Percentiles rank a stretch among this genome's conserved stretches.
phyloP scores from a whole-genome alignment of 2,888 invertebrate species.

The Drosophila suboccidentalis region DNA sequence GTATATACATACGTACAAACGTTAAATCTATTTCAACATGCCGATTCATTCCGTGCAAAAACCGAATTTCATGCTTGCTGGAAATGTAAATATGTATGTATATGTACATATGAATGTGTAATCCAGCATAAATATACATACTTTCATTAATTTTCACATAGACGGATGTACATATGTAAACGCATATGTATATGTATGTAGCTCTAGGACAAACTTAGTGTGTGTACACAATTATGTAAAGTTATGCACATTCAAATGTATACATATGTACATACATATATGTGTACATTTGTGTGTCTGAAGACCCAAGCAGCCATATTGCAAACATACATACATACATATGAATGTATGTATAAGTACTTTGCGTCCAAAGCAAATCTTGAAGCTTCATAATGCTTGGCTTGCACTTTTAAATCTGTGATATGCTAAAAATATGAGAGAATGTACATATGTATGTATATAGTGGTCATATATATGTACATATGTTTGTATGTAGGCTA shows the following conservation, averaged over 20 bases:
- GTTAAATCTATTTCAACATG: conserved; percentile 31
- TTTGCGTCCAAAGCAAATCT: background rate
- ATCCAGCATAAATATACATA: too few species aligned
- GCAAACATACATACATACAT: conserved; percentile 9
- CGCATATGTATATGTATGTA: background rate
- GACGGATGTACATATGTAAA: too few species aligned
- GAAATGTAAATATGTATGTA: conserved; percentile 16
- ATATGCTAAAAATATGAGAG: background rate
- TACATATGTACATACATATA: conserved; percentile 2
- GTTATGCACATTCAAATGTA: background rate
- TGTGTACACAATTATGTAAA: conserved; percentile 2
- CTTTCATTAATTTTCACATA: too few species aligned
- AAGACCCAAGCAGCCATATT: background rate
- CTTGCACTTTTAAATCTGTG: background rate
- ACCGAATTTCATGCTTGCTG: conserved; percentile 34
- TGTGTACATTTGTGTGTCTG: background rate
- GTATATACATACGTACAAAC: background rate
- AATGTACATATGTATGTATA: conserved; percentile 1
- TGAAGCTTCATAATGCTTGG: conserved; percentile 2
- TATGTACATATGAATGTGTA: background rate
- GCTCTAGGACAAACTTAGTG: background rate
- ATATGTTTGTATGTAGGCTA: conserved; percentile 15
- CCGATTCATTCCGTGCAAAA: conserved; percentile 39
- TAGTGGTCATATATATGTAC: conserved; percentile 9
- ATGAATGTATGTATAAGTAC: background rate